Conservation (phyloP, 1,140 invertebrate species). For the Elymnias hypermnestra region DNA sequence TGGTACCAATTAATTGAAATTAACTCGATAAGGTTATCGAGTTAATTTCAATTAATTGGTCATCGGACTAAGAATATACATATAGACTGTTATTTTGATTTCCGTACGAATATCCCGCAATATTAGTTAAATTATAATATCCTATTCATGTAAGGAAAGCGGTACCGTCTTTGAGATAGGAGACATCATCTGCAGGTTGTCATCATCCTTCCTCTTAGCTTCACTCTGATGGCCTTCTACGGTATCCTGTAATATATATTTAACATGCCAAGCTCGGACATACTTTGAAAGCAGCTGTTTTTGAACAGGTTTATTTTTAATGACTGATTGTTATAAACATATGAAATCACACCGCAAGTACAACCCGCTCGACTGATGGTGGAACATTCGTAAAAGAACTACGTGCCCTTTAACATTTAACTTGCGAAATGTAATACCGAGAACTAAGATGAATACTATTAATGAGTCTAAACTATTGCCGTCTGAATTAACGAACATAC, state of each 20-base stretch:
- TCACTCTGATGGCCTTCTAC: conserved; percentile 51
- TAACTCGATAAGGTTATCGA: no score
- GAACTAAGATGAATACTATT: not conserved
- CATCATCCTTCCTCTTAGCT: conserved; percentile 51
- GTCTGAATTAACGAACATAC: no score
- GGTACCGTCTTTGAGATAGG: conserved; percentile 50
- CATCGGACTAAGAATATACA: no score
- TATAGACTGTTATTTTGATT: no score
- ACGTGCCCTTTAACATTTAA: no score
- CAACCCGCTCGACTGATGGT: no score
- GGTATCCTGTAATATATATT: conserved; percentile 59
- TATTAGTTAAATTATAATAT: no score
- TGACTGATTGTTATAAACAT: not conserved
- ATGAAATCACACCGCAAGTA: not conserved
- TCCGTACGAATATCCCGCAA: no score
- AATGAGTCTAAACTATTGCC: not conserved
- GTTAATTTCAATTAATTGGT: no score
- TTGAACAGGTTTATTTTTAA: not conserved
- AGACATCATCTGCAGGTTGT: conserved; percentile 35
- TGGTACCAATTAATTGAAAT: no score
- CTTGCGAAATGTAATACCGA: not conserved
- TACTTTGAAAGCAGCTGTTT: conserved; percentile 10
- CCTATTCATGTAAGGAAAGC: no score
- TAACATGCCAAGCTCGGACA: conserved; percentile 56
- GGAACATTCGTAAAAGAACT: no score